Evolutionary conservation across 2,888 invertebrate genomes (phyloP).

Genomic region (Rhorus exstirpatorius): DNA sequence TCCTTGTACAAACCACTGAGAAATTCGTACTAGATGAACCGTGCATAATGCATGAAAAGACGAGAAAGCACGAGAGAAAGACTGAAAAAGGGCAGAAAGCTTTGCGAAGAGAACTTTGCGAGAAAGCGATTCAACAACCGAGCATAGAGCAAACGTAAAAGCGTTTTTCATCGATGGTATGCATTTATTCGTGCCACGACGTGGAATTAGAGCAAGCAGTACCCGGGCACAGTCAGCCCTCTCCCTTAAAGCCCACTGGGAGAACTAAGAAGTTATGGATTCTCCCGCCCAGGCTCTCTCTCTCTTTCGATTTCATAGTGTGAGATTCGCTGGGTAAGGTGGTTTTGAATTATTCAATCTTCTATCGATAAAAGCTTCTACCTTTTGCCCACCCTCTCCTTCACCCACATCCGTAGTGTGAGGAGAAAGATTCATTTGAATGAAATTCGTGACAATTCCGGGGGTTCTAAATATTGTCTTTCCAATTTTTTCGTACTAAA

Average conservation of each 20-base stretch:
- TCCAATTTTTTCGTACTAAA: not conserved
- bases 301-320: slow-evolving; percentile 72
- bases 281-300: slow-evolving; percentile 7
- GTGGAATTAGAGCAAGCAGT: slow-evolving; percentile 81
- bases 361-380: slow-evolving; percentile 79
- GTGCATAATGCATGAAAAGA: slow-evolving; percentile 46
- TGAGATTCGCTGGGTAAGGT: slow-evolving; percentile 81
- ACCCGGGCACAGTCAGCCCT: slow-evolving; percentile 61
- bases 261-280: slow-evolving; percentile 71
- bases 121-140: slow-evolving; percentile 71
- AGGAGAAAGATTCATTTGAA: slow-evolving; percentile 5
- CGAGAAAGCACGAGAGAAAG: slow-evolving; percentile 16
- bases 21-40: slow-evolving; percentile 51
- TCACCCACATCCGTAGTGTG: not conserved
- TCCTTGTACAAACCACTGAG: slow-evolving; percentile 28
- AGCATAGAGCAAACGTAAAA: slow-evolving; percentile 72
- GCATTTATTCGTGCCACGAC: slow-evolving; percentile 80
- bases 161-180: slow-evolving; percentile 79
- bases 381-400: slow-evolving; percentile 60
- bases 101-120: slow-evolving; percentile 54
- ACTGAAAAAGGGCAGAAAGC: slow-evolving; percentile 28
- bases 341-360: slow-evolving; percentile 82
- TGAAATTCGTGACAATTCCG: slow-evolving; percentile 45
- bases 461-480: slow-evolving; percentile 11
- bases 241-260: slow-evolving; percentile 49